Conservation (phyloP, 2,888 invertebrate species). For the Dexiosoma caninum region DNA sequence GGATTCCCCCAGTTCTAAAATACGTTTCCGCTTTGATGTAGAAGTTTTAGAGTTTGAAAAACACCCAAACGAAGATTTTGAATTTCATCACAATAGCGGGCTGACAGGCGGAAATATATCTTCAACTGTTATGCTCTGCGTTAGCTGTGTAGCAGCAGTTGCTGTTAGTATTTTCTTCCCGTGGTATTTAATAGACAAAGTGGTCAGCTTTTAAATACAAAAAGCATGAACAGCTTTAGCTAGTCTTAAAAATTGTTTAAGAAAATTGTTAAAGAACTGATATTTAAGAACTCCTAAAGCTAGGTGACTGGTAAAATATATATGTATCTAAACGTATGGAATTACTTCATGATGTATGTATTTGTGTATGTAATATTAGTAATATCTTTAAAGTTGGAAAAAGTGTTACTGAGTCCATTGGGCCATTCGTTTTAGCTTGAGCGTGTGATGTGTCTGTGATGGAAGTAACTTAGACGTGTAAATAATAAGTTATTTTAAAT, state of each 20-base stretch:
- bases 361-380: neutral
- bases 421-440: conserved; percentile 5
- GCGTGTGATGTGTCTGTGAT: conserved; percentile 63
- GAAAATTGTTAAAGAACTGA: conserved; percentile 12
- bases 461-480: conserved; percentile 12
- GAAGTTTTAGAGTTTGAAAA: conserved; percentile 78
- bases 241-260: neutral
- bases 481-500: neutral
- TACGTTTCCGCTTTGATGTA: conserved; percentile 78
- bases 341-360: neutral
- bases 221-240: neutral
- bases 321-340: neutral
- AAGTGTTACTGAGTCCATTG: neutral
- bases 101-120: conserved; percentile 71
- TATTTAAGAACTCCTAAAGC: conserved; percentile 4
- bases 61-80: conserved; percentile 75
- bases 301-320: neutral
- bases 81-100: conserved; percentile 67
- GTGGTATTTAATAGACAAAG: conserved; percentile 76
- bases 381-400: neutral
- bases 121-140: conserved; percentile 73
- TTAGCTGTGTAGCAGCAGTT: conserved; percentile 76
- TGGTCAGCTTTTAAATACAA: conserved; percentile 58
- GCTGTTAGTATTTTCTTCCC: conserved; percentile 76
- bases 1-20: conserved; percentile 76